Evolutionary conservation across 1,140 invertebrate genomes (phyloP).

Genomic region (Aphidius ervi): DNA sequence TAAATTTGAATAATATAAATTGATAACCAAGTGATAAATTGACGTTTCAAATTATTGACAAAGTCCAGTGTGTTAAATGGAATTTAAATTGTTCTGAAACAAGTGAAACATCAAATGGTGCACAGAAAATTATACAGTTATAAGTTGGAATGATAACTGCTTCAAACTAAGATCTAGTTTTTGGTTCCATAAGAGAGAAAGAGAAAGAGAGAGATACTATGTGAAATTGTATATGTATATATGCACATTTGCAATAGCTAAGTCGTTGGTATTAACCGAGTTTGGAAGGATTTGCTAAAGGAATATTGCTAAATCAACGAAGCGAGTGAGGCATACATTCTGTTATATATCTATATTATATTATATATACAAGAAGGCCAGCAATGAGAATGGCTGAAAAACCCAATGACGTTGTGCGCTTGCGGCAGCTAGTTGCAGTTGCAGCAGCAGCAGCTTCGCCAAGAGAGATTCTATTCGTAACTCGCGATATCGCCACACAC

Average conservation of each 20-base stretch:
- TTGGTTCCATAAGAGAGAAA: too few species aligned
- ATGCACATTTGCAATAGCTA: neutral
- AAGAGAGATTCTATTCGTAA: conserved; percentile 11
- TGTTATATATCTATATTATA: too few species aligned
- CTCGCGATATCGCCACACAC: conserved; percentile 13
- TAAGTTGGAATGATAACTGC: too few species aligned
- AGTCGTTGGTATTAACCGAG: conserved; percentile 18
- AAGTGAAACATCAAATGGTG: too few species aligned
- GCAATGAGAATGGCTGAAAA: conserved; percentile 17
- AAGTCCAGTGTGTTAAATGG: too few species aligned
- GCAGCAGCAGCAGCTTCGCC: conserved; percentile 19
- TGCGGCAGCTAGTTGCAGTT: conserved; percentile 10
- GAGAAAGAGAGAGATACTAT: conserved; percentile 1
- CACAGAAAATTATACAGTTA: too few species aligned
- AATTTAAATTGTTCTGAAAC: too few species aligned
- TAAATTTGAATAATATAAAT: too few species aligned
- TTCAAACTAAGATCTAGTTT: neutral
- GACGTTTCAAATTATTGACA: too few species aligned
- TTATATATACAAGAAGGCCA: too few species aligned
- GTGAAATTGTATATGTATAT: neutral
- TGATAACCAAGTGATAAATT: too few species aligned
- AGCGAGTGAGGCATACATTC: neutral
- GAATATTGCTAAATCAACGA: conserved; percentile 27
- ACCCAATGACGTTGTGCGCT: conserved; percentile 14
- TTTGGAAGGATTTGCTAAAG: conserved; percentile 21